Evolutionary conservation across 2,797 vertebrate genomes (phyloP), one percentile per base, ranked within the genome.

Genomic region (Helostoma temminkii): DNA sequence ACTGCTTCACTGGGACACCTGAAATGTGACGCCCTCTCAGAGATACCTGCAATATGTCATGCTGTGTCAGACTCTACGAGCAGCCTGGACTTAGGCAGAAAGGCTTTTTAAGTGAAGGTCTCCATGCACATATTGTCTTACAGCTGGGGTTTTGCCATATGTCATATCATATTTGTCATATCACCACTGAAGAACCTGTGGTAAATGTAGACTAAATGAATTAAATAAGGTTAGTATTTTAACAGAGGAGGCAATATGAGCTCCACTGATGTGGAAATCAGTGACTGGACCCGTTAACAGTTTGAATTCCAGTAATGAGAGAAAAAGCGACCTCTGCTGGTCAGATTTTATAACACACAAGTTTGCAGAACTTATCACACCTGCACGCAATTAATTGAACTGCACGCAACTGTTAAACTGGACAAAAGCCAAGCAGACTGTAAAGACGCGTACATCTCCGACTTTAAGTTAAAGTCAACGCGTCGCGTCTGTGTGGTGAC

Each of bases 1-100:
- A 80, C 73, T 25, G 54, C 56, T 70, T 50, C 9, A 8, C 70
- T 67, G 25, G 42, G 56, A 68, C 81, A 64, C 47, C 71, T 75
- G 89, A 87, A 88, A 92, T 22, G 62, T 72, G 86, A 91, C 9
- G 67, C 86, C 73, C 32, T 66, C 74, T 53, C 48, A 41, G 54
- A 74, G 58, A 69, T 55, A 74, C 62, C 81, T 83, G 84, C 69
- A 72, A 53, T 84, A 75, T 83, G 76, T 85, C 80, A 84, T 71
- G 80, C 75, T 78, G 85, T 75, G 84, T 86, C 80, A 84, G 80
- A 34, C 74, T 3, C 47, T 26, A 11, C 70, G 54, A 39, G 45
- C 3, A 59, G 57, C 76, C 52, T 1, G 28, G 54, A 61, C 67
- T 53, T 58, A 39, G 11, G 66, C 39, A 77, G 71, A 65, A 67